Conservation (phyloP, 2,113 vertebrate genomes). For the Chrysemys picta region DNA sequence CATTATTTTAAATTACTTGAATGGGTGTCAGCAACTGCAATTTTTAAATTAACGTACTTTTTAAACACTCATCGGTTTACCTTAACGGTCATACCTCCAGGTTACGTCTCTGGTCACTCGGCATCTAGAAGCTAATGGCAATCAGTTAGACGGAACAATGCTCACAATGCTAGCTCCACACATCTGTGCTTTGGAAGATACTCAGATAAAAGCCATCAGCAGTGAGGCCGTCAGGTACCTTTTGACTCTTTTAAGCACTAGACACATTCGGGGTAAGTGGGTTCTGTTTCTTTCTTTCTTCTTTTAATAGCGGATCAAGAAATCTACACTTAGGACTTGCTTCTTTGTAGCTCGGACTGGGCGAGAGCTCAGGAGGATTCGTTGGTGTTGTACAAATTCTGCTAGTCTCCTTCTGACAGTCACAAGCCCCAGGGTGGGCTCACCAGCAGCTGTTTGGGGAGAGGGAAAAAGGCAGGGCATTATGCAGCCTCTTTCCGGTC, state of each 20-base stretch:
- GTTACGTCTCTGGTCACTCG: neutral
- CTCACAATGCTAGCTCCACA: neutral
- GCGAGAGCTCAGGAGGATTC: neutral
- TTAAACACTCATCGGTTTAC: neutral
- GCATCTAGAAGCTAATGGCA: neutral
- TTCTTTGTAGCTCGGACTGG: neutral
- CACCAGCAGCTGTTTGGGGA: neutral
- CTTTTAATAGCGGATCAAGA: neutral
- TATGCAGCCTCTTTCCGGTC: neutral
- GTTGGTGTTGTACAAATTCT: neutral
- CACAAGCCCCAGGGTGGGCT: neutral
- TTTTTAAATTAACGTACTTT: neutral
- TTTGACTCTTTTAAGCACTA: neutral
- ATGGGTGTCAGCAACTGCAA: neutral
- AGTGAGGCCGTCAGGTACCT: neutral
- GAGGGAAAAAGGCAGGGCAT: neutral
- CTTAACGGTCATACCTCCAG: neutral
- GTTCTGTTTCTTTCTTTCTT: neutral
- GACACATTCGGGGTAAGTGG: neutral
- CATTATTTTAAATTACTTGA: neutral
- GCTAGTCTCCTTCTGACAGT: neutral
- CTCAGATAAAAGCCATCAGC: neutral
- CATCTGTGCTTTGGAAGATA: constrained; percentile 12
- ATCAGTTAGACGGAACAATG: neutral
- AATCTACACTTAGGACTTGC: neutral